Percentiles rank a stretch among this genome's conserved stretches.
Conservation (phyloP, 1,140 invertebrate genomes). For the Saccostrea glomerata region DNA sequence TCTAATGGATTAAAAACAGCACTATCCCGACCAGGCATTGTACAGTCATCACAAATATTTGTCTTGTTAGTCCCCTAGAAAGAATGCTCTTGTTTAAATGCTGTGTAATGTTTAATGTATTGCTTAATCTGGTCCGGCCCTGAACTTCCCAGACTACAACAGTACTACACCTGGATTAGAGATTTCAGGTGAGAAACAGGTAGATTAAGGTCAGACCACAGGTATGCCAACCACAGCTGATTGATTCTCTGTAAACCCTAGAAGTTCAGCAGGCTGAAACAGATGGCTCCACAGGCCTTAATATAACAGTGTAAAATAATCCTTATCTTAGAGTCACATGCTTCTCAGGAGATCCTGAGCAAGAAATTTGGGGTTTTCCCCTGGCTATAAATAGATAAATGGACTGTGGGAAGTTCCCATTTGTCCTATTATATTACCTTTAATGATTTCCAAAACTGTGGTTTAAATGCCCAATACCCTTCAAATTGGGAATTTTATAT, state of each 20-base stretch:
- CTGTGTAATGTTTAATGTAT: neutral
- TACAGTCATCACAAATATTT: constrained; percentile 22
- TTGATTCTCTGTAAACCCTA: neutral
- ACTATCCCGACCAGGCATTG: neutral
- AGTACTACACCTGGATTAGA: neutral
- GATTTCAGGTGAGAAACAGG: constrained; percentile 12
- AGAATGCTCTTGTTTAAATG: neutral
- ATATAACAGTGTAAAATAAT: neutral
- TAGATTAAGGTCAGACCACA: constrained; percentile 49
- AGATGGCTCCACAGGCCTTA: neutral
- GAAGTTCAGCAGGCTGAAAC: neutral
- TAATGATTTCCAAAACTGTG: neutral
- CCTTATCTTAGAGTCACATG: neutral
- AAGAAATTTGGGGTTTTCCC: neutral
- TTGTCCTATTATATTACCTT: neutral
- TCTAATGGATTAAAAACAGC: neutral
- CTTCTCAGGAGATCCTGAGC: neutral
- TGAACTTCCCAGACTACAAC: neutral
- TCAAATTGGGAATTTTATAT: neutral
- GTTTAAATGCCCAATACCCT: neutral
- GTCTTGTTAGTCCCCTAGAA: neutral
- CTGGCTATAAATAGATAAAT: neutral
- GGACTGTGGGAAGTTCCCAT: neutral
- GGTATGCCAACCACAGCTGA: constrained; percentile 41
- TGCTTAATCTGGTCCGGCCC: neutral